These are phyloP conservation scores for Halictus quadricinctus DNA, from an alignment of 2,888 invertebrate species.

Conservation along the genomic window DNA sequence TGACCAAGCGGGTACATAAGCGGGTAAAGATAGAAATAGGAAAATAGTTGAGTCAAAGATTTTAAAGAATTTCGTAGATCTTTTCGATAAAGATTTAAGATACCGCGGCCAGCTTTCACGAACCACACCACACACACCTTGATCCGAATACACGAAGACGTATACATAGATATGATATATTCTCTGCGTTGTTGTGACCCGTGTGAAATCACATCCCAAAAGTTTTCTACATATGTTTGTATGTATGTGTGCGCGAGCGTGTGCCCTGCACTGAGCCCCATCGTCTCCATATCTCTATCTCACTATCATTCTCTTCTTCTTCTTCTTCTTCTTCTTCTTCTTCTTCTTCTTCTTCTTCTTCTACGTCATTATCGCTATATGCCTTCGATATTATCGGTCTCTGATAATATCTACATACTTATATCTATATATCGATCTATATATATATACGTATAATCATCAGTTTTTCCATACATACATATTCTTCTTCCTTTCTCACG, in stretches of 20 bases:
- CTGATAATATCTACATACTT: constrained; percentile 21
- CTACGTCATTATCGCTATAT: constrained; percentile 32
- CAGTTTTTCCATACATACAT: neutral
- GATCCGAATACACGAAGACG: constrained; percentile 59
- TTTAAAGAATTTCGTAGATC: neutral
- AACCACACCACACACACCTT: constrained; percentile 23
- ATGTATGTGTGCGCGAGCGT: constrained; percentile 82
- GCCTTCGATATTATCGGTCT: constrained; percentile 35
- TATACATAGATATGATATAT: constrained; percentile 72
- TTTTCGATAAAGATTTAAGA: neutral
- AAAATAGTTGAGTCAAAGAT: neutral
- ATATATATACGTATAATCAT: neutral
- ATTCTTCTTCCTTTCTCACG: constrained; percentile 62
- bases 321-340: constrained; percentile 36
- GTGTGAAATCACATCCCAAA: constrained; percentile 86
- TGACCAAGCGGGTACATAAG: neutral
- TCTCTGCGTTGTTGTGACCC: constrained; percentile 92
- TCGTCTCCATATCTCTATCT: constrained; percentile 43
- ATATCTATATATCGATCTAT: neutral
- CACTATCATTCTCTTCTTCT: constrained; percentile 35
- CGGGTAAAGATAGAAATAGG: neutral
- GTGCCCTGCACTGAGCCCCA: constrained; percentile 76
- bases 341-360: constrained; percentile 23
- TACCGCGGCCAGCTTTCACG: neutral
- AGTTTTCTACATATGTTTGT: constrained; percentile 82